phyloP scores from a whole-genome alignment of 2,113 vertebrate genomes.

The Sinocyclocheilus rhinocerous region DNA sequence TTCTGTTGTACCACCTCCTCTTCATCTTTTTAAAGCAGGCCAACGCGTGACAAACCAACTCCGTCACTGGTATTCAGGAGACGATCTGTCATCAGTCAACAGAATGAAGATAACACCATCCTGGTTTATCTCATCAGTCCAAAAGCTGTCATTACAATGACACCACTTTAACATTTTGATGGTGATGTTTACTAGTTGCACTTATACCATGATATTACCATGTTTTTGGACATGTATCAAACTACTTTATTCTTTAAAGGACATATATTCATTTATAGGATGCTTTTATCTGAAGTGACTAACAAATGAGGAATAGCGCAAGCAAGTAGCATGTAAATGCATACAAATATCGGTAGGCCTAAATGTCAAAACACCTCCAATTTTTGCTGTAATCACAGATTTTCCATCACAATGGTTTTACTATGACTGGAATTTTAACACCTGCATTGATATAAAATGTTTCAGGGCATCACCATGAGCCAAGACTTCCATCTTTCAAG shows the following conservation, averaged over 20 bases:
- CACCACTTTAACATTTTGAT: too few relatives aligned
- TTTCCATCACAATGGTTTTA: neutral
- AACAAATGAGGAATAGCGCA: neutral
- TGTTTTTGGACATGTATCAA: neutral
- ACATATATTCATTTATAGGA: neutral
- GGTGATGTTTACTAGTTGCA: neutral
- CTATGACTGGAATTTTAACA: neutral
- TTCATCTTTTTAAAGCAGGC: slow-evolving; percentile 8
- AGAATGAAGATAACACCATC: neutral
- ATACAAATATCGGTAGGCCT: neutral
- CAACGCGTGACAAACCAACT: neutral
- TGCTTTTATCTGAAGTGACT: neutral
- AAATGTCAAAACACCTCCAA: neutral
- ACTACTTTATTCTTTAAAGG: neutral
- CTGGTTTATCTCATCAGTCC: neutral
- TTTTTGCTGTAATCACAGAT: neutral
- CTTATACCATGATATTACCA: neutral
- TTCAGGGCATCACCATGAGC: neutral
- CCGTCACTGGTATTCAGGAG: slow-evolving; percentile 2
- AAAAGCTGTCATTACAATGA: neutral
- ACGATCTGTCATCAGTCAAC: slow-evolving; percentile 8
- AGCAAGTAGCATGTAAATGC: neutral
- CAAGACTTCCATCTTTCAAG: neutral
- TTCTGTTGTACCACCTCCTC: slow-evolving; percentile 34
- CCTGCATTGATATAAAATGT: neutral